phyloP scores from a whole-genome alignment of 1,140 invertebrate genomes.

The Whitmania pigra region DNA sequence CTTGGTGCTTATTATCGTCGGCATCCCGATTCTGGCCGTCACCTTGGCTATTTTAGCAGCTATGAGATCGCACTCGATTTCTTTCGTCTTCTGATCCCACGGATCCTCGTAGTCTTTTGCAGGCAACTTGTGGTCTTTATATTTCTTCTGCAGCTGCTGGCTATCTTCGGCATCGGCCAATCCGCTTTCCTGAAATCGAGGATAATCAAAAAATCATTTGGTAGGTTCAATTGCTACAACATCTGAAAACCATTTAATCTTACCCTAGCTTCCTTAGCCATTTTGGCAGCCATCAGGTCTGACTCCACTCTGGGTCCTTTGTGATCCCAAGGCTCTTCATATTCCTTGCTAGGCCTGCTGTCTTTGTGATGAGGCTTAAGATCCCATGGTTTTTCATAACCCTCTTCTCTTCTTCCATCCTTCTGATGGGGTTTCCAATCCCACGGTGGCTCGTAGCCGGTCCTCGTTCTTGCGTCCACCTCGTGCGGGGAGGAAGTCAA shows the following conservation, averaged over 20 bases:
- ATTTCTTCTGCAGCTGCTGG: constrained; percentile 16
- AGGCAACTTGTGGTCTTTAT: constrained; percentile 19
- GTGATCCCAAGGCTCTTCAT: constrained; percentile 25
- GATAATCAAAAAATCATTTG: no score
- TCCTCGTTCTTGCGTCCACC: constrained; percentile 15
- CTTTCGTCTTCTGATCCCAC: constrained; percentile 23
- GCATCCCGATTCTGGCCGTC: neutral
- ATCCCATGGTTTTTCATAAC: constrained; percentile 25
- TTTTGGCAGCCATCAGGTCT: constrained; percentile 17
- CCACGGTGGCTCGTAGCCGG: constrained; percentile 25
- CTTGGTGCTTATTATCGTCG: neutral
- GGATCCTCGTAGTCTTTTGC: constrained; percentile 23
- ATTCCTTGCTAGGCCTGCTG: constrained; percentile 20
- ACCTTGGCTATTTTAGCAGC: constrained; percentile 17
- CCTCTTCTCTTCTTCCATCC: constrained; percentile 19
- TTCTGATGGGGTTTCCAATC: constrained; percentile 25
- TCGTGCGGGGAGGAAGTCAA: constrained; percentile 6
- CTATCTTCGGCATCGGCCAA: neutral
- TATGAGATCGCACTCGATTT: constrained; percentile 19
- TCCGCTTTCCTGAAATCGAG: no score
- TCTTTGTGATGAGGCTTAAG: constrained; percentile 20
- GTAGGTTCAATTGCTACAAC: no score
- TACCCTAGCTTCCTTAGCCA: constrained; percentile 14
- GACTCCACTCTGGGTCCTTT: constrained; percentile 18
- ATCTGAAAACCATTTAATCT: no score